Percentiles rank a stretch among this genome's conserved stretches.
These are phyloP conservation scores for Eilema griseolum DNA, from an alignment of 2,888 invertebrate species.

Conservation along the genomic window DNA sequence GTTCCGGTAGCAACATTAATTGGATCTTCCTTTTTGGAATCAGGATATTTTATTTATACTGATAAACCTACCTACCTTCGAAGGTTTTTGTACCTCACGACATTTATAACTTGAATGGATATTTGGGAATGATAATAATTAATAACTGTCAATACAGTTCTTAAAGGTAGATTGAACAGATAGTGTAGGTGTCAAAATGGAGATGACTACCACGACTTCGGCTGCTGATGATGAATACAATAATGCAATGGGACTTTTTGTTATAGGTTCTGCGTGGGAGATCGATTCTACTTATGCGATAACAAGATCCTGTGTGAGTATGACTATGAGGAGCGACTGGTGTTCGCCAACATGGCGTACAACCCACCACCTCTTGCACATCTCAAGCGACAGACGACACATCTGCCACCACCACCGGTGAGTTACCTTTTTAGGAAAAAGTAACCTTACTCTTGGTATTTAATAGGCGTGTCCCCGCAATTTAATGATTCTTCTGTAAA, in stretches of 20 bases:
- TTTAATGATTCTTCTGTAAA: too few species aligned
- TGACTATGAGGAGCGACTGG: conserved; percentile 98
- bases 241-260: conserved; percentile 24
- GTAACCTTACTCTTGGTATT: fast-evolving
- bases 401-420: conserved; percentile 88
- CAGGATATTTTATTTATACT: conserved; percentile 26
- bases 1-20: conserved; percentile 40
- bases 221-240: background rate
- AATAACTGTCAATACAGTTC: background rate
- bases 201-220: background rate
- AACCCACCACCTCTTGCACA: conserved; percentile 95
- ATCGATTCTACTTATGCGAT: conserved; percentile 98
- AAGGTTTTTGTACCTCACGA: conserved; percentile 17
- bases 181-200: background rate
- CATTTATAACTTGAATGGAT: background rate
- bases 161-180: background rate
- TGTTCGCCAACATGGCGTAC: conserved; percentile 98
- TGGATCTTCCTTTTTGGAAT: conserved; percentile 30
- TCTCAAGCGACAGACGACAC: conserved; percentile 90
- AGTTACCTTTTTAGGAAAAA: conserved; percentile 49
- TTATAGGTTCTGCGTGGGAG: conserved; percentile 98
- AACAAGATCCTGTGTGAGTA: conserved; percentile 99
- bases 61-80: too few species aligned
- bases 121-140: background rate
- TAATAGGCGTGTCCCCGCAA: background rate